Conservation (phyloP, 2,888 invertebrate genomes). For the Pinctada fucata region DNA sequence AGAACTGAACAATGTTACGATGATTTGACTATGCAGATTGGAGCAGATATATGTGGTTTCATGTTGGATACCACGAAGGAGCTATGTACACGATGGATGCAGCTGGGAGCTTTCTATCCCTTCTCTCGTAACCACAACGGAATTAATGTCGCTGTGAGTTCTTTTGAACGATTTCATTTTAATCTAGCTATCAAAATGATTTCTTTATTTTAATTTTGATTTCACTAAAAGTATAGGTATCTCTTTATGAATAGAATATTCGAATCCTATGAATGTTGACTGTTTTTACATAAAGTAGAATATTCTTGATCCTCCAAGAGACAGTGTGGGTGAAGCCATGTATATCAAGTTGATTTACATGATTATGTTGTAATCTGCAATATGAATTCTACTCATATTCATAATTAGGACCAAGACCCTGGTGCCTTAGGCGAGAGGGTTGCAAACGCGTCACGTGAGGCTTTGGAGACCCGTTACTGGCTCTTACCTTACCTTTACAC, state of each 20-base stretch:
- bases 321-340: no score
- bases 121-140: constrained; percentile 71
- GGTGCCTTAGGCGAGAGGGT: constrained; percentile 63
- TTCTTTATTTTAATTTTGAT: background rate
- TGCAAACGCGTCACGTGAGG: constrained; percentile 59
- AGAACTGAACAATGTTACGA: no score
- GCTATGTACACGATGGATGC: constrained; percentile 71
- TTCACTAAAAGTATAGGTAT: no score
- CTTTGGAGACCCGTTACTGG: constrained; percentile 68
- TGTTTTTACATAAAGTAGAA: no score
- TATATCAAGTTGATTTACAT: no score
- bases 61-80: constrained; percentile 59
- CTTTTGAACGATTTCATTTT: background rate
- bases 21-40: constrained; percentile 54
- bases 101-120: constrained; percentile 72
- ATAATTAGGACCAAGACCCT: constrained; percentile 69
- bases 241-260: no score
- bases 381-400: no score
- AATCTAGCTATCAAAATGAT: background rate
- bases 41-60: constrained; percentile 74
- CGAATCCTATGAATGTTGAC: no score
- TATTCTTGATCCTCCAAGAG: no score
- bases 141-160: constrained; percentile 41
- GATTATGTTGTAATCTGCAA: no score
- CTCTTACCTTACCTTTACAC: constrained; percentile 74